phyloP scores from a whole-genome alignment of 2,888 invertebrate genomes.

The Machimus rusticus region DNA sequence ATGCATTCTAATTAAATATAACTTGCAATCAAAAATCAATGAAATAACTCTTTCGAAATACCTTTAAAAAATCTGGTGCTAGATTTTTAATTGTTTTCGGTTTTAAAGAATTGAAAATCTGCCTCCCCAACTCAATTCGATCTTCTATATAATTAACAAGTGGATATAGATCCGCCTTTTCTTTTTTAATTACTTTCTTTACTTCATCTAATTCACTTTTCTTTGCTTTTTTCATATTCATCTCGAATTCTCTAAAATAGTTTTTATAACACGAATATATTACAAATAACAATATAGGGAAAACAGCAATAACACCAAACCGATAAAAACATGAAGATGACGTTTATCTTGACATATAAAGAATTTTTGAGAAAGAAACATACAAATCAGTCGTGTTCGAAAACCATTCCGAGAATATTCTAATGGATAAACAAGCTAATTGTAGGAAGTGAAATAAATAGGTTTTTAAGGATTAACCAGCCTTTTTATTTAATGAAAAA shows the following conservation, averaged over 20 bases:
- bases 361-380: no score
- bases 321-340: no score
- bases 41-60: slow-evolving; percentile 43
- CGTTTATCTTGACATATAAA: no score
- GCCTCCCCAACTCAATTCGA: slow-evolving; percentile 68
- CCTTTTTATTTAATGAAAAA: no score
- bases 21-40: neutral
- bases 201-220: slow-evolving; percentile 44
- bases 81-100: slow-evolving; percentile 67
- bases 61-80: slow-evolving; percentile 66
- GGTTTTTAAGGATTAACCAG: no score
- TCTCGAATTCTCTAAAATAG: neutral
- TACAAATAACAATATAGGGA: neutral
- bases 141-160: slow-evolving; percentile 69
- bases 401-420: no score
- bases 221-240: neutral
- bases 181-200: slow-evolving; percentile 57
- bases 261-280: neutral
- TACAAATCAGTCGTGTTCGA: no score
- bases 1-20: slow-evolving; percentile 49
- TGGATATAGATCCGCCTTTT: slow-evolving; percentile 65
- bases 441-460: no score
- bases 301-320: no score
- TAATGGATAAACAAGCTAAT: no score
- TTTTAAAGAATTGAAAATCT: slow-evolving; percentile 68